These are phyloP conservation scores for Eutrigla gurnardus DNA, from an alignment of 2,797 vertebrate species.

Conservation along the genomic window DNA sequence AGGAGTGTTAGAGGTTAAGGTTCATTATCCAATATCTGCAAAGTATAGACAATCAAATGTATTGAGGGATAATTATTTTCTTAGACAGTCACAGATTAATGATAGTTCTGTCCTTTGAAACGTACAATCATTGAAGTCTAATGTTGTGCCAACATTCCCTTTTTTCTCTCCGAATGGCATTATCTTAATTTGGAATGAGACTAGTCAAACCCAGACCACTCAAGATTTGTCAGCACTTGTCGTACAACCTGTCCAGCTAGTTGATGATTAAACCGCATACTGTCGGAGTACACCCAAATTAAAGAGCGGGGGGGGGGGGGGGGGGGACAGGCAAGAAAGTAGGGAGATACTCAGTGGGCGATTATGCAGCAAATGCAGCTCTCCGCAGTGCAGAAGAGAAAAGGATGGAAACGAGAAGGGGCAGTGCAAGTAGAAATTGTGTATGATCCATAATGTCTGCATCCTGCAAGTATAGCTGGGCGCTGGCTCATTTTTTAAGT, in stretches of 20 bases:
- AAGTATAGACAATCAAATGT: constrained; percentile 35
- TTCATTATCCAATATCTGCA: constrained; percentile 50
- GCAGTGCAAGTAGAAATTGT: constrained; percentile 46
- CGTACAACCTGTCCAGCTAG: constrained; percentile 30
- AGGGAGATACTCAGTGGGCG: constrained; percentile 67
- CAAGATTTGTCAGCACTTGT: constrained; percentile 29
- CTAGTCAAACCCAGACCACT: constrained; percentile 34
- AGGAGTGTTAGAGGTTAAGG: constrained; percentile 10
- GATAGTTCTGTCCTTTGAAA: constrained; percentile 35
- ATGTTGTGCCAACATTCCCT: constrained; percentile 55
- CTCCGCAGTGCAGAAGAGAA: constrained; percentile 78
- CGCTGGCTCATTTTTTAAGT: not conserved
- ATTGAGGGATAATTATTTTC: constrained; percentile 33
- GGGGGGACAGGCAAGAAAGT: constrained; percentile 52
- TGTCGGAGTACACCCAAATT: constrained; percentile 48
- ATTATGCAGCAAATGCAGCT: constrained; percentile 81
- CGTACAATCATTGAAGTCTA: constrained; percentile 22
- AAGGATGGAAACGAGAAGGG: constrained; percentile 65
- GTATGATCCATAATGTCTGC: constrained; percentile 60
- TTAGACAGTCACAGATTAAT: constrained; percentile 33
- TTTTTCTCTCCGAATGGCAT: constrained; percentile 15
- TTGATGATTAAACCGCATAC: constrained; percentile 44
- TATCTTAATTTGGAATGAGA: constrained; percentile 33
- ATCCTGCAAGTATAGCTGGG: constrained; percentile 40
- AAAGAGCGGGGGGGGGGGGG: constrained; percentile 15